Percentiles rank a stretch among this genome's conserved stretches.
These are phyloP conservation scores for Cephus nigrinus DNA, from an alignment of 2,888 invertebrate species.

Conservation along the genomic window DNA sequence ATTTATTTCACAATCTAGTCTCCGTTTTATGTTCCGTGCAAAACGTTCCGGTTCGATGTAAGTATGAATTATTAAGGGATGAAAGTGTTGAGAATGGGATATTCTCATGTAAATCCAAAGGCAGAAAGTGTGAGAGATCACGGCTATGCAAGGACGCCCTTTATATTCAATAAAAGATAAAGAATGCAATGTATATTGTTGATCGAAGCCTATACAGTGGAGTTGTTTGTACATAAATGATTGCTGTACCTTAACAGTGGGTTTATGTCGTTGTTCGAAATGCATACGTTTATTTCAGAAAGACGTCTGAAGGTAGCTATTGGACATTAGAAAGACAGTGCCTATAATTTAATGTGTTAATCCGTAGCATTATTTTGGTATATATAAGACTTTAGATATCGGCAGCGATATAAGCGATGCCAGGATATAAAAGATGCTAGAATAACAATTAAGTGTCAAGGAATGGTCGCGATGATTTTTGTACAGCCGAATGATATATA, in stretches of 20 bases:
- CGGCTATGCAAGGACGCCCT: background rate
- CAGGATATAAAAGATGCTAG: conserved; percentile 33
- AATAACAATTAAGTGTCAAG: conserved; percentile 32
- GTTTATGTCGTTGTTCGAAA: background rate
- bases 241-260: background rate
- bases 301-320: background rate
- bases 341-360: conserved; percentile 45
- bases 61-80: background rate
- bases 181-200: background rate
- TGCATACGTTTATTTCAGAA: background rate
- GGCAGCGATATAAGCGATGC: conserved; percentile 27
- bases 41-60: background rate
- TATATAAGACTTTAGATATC: conserved; percentile 28
- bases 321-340: conserved; percentile 34
- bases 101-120: background rate
- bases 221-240: background rate
- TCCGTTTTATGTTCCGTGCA: background rate
- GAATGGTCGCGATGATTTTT: conserved; percentile 35
- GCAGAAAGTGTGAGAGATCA: background rate
- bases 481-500: conserved; percentile 34
- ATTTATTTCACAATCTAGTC: background rate
- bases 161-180: background rate
- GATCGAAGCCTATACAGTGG: background rate
- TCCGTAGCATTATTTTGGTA: conserved; percentile 28
- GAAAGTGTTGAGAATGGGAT: background rate